phyloP scores from a whole-genome alignment of 1,140 invertebrate genomes.

The Aphis gossypii region DNA sequence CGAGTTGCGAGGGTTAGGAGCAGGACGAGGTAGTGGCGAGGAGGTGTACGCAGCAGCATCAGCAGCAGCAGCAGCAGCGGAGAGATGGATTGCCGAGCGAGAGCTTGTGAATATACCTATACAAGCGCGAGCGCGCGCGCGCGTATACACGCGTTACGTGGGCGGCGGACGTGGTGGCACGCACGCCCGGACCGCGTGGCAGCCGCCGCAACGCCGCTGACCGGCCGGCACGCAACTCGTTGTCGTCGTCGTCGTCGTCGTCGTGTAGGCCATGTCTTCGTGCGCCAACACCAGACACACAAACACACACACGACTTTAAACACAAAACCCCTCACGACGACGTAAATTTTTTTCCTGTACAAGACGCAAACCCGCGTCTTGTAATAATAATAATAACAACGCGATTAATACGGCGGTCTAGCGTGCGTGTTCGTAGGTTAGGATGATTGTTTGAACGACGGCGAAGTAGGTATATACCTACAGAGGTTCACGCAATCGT shows the following conservation, averaged over 20 bases:
- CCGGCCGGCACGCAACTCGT: constrained; percentile 41
- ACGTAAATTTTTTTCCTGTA: neutral
- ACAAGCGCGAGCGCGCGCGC: neutral
- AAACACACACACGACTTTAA: neutral
- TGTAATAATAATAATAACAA: constrained; percentile 29
- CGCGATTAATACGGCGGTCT: constrained; percentile 20
- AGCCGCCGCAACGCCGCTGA: neutral
- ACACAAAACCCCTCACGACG: neutral
- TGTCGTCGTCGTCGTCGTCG: constrained; percentile 12
- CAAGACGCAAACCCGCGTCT: neutral
- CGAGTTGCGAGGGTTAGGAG: neutral
- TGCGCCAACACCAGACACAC: constrained; percentile 6
- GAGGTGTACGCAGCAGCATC: neutral
- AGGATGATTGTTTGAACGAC: neutral
- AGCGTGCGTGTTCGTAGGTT: neutral
- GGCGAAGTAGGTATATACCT: too few species aligned
- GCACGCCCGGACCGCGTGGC: constrained; percentile 51
- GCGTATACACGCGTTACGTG: neutral
- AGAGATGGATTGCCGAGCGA: constrained; percentile 25
- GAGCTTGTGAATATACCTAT: constrained; percentile 30
- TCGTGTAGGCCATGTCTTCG: neutral
- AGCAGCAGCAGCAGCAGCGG: neutral
- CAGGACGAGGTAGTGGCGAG: neutral
- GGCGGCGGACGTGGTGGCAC: neutral
- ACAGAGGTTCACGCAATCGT: neutral